Evolutionary conservation across 2,113 vertebrate species (phyloP), one percentile per base, ranked within the genome.

Genomic region (Odocoileus virginianus): DNA sequence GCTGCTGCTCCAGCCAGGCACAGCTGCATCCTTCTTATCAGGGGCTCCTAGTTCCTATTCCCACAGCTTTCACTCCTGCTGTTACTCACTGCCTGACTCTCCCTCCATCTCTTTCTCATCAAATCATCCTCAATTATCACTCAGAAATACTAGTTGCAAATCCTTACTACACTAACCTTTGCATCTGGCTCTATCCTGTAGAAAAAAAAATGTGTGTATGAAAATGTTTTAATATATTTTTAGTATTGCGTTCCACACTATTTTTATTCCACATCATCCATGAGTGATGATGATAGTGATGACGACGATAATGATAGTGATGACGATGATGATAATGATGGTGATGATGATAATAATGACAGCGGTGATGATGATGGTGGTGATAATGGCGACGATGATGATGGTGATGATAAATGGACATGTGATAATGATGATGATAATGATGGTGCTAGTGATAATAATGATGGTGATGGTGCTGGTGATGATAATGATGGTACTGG

Each of bases 381-480:
- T 45, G 43, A 45, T 36, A 36, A 36, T 36, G 36, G 36, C 1
- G 4, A 14, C 4, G 14, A 47, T 47, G 9, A 25, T 2, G 74
- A n/a, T 4, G n/a, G 7, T 19, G 8, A 14, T 5, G 36, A 36
- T 36, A 36, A 36, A 36, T 36, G 36, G 36, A 36, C 36, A 36
- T 36, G 36, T 13, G 52, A 40, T 21, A 3, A 15, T 8, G 28
- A n/a, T n/a, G n/a, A 5, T 1, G 5, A 16, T 40, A 4, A 40
- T 40, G 40, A 40, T 40, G 40, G 40, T 40, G 40, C 40, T 40
- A 40, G 40, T 40, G 40, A 40, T 40, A 40, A 40, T 40, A 40
- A 21, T 17, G 82, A n/a, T 5, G 8, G 10, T 5, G 40, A 50
- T 2, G 4, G n/a, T 0, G 9, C 6, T 21, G 21, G 28, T 47